Percentiles rank a stretch among this genome's conserved stretches.
Conservation (phyloP, 2,888 invertebrate genomes). For the Lasioglossum malachurum region DNA sequence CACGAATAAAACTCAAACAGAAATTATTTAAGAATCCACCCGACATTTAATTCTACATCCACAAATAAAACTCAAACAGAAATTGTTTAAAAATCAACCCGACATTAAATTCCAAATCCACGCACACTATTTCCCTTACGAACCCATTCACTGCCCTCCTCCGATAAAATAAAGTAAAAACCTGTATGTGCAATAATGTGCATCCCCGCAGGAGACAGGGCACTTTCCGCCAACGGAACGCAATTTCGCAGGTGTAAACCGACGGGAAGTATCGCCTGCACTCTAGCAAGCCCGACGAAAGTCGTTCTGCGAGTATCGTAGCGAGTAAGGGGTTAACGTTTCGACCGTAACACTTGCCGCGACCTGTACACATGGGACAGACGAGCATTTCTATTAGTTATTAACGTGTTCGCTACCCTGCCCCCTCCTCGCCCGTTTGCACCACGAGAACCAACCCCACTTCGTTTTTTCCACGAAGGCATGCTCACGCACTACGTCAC, state of each 20-base stretch:
- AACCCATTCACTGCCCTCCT: neutral
- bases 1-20: too few species aligned
- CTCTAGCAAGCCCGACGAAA: neutral
- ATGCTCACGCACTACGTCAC: constrained; percentile 74
- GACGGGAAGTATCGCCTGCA: neutral
- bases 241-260: neutral
- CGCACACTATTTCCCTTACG: neutral
- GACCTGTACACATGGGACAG: constrained; percentile 18
- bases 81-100: too few species aligned
- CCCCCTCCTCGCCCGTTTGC: constrained; percentile 1
- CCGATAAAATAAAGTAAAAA: neutral
- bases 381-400: constrained; percentile 69
- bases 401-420: constrained; percentile 61
- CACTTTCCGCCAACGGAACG: neutral
- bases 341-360: constrained; percentile 27
- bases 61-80: too few species aligned
- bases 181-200: too few species aligned
- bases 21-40: too few species aligned
- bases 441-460: constrained; percentile 32
- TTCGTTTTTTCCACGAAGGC: constrained; percentile 65
- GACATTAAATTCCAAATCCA: neutral
- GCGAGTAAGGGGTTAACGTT: constrained; percentile 30
- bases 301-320: neutral
- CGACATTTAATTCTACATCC: too few species aligned
- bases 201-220: neutral